Evolutionary conservation across 2,888 invertebrate species (phyloP), one percentile per base, ranked within the genome.

Genomic region (Caenorhabditis panamensis): DNA sequence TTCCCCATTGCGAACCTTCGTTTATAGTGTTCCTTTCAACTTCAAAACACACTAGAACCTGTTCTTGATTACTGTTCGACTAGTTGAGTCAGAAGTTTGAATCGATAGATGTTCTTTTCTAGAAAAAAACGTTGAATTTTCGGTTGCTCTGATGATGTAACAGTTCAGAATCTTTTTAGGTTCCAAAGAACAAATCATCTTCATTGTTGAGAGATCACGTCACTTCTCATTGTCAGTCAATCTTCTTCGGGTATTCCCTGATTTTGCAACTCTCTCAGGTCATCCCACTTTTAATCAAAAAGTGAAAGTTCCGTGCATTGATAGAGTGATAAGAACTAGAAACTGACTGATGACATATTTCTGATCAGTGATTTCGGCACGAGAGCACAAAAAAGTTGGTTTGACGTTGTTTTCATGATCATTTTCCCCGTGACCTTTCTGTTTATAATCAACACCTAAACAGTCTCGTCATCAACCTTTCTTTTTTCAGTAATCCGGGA

Each of bases 401-500:
- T 68, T 51, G 18, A 53, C 44, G 2, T n/a, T 62, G 49, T 68
- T 59, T 59, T 36, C n/a, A 4, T 41, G 20, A 44, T 59, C 22
- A 31, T 31, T 31, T 31, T n/a, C 37, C 62, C 20, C 54, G 53
- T 71, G 61, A 61, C 58, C 37, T 37, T 58, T 58, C 18, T 71
- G 18, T 31, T 49, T 36, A 28, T 58, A 24, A 31, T 6, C 31
- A 31, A 31, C 31, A n/a, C n/a, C n/a, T n/a, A n/a, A n/a, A n/a
- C n/a, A n/a, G n/a, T n/a, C n/a, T n/a, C n/a, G n/a, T n/a, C n/a
- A n/a, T n/a, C n/a, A n/a, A n/a, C n/a, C n/a, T n/a, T n/a, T n/a
- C n/a, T n/a, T 28, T 37, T 62, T 63, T 47, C 49, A 73, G 72
- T 64, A 73, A 73, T 44, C 66, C 75, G 67, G 67, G 61, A 75